These are phyloP conservation scores for Drosophila rhopaloa DNA, from an alignment of 1,140 invertebrate species.

Conservation along the genomic window DNA sequence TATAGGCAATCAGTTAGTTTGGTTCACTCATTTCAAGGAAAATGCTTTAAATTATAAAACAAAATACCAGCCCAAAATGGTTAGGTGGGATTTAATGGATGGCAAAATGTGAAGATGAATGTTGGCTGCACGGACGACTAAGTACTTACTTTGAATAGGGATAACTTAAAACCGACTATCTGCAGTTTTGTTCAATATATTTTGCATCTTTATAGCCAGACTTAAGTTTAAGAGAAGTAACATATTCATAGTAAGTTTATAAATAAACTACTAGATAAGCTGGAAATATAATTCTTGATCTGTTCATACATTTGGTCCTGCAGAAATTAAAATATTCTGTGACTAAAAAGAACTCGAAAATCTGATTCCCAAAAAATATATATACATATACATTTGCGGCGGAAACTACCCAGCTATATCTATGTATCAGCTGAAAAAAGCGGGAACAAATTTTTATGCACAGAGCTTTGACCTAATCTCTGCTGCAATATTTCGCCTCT, in stretches of 20 bases:
- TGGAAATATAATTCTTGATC: too few species aligned
- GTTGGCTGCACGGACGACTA: background rate
- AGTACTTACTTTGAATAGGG: background rate
- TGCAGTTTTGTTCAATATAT: too few species aligned
- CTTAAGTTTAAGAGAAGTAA: too few species aligned
- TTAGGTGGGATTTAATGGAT: constrained; percentile 7
- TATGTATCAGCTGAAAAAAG: constrained; percentile 55
- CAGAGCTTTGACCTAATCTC: constrained; percentile 81
- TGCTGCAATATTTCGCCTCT: constrained; percentile 75
- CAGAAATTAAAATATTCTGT: too few species aligned
- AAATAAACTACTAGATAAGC: too few species aligned
- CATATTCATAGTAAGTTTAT: too few species aligned
- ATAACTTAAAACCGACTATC: too few species aligned
- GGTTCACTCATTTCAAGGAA: constrained; percentile 35
- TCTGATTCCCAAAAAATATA: background rate
- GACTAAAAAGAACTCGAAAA: too few species aligned
- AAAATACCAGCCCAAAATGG: constrained; percentile 3
- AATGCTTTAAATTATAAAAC: constrained; percentile 34
- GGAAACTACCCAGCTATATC: constrained; percentile 6
- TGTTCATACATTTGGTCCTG: too few species aligned
- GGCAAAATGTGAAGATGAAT: background rate
- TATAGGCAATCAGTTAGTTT: constrained; percentile 72
- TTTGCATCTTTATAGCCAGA: too few species aligned
- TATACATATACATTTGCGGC: constrained; percentile 1
- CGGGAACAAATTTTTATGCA: constrained; percentile 58